Evolutionary conservation across 2,797 vertebrate species (phyloP).

Genomic region (Otolemur crassicaudatus): DNA sequence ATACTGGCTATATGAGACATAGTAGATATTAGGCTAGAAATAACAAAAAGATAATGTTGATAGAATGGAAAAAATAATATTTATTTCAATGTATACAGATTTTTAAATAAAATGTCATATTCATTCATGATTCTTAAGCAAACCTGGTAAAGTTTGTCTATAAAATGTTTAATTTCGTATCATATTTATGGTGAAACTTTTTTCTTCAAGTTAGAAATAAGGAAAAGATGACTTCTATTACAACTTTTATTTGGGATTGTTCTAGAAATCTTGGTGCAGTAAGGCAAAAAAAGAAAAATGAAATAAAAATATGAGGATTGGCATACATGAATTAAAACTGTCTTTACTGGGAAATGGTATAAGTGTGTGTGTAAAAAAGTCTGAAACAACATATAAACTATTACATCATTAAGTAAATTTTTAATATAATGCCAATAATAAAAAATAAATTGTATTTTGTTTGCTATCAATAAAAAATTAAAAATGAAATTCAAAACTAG

Average conservation of each 20-base stretch:
- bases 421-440: background rate
- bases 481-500: background rate
- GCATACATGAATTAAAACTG: background rate
- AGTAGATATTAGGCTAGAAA: background rate
- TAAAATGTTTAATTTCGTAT: background rate
- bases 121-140: background rate
- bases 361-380: background rate
- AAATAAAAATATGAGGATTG: background rate
- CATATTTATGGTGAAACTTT: background rate
- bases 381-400: background rate
- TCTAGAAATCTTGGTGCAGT: background rate
- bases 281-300: background rate
- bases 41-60: background rate
- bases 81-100: background rate
- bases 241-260: background rate
- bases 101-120: background rate
- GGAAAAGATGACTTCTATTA: background rate
- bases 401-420: background rate
- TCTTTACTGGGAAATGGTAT: background rate
- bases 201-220: background rate
- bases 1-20: background rate
- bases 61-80: background rate
- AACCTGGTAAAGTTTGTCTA: background rate
- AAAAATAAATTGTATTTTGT: background rate
- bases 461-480: background rate